phyloP scores from a whole-genome alignment of 2,113 vertebrate species.

The Donacobius atricapilla region DNA sequence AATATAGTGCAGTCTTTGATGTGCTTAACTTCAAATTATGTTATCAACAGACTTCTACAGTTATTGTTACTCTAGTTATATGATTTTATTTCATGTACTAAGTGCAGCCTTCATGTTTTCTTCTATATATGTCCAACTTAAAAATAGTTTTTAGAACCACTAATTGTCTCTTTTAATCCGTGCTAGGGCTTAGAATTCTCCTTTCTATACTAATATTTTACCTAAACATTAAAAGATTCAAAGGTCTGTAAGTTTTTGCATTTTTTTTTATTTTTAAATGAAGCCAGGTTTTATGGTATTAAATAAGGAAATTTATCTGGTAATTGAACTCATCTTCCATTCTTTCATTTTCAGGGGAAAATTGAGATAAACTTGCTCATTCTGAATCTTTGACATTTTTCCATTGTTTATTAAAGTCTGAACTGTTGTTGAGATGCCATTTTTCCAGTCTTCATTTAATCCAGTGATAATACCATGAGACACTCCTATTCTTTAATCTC shows the following conservation, averaged over 20 bases:
- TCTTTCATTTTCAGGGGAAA: neutral
- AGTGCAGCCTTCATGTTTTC: neutral
- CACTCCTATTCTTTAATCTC: neutral
- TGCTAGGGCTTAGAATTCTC: neutral
- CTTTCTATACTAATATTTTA: neutral
- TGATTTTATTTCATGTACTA: neutral
- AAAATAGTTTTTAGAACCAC: neutral
- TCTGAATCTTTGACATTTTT: neutral
- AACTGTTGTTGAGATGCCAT: neutral
- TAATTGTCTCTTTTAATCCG: neutral
- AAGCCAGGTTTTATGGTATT: neutral
- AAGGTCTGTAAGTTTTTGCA: neutral
- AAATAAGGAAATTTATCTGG: neutral
- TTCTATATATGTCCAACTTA: neutral
- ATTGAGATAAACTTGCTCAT: neutral
- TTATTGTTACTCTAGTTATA: neutral
- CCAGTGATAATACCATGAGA: neutral
- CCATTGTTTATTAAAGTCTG: neutral
- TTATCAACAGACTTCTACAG: neutral
- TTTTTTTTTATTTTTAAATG: neutral
- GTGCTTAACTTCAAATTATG: neutral
- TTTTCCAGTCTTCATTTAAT: neutral
- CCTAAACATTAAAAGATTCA: neutral
- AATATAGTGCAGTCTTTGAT: neutral
- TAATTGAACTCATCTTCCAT: neutral